Conservation (phyloP, 2,797 vertebrate genomes). For the Heliangelus exortis region DNA sequence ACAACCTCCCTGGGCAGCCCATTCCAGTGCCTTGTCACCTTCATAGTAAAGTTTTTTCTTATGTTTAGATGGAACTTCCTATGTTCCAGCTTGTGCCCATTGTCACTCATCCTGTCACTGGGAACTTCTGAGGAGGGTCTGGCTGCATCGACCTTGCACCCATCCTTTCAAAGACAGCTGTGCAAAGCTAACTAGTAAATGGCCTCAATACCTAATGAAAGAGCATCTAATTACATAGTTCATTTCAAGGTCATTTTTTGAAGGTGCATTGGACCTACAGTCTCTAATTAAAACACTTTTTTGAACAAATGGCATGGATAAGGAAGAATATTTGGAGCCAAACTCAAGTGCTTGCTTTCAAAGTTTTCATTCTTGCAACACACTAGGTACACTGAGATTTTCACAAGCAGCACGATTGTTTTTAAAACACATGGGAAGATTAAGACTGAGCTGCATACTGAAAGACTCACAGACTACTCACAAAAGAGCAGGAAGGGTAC, state of each 20-base stretch:
- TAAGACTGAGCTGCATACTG: background rate
- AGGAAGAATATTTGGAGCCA: background rate
- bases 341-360: background rate
- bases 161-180: background rate
- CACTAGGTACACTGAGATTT: background rate
- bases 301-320: background rate
- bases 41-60: too few species aligned
- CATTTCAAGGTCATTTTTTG: background rate
- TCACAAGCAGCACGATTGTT: background rate
- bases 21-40: too few species aligned
- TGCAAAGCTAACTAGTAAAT: background rate
- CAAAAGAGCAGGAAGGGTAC: background rate
- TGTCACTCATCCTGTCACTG: too few species aligned
- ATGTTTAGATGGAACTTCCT: too few species aligned
- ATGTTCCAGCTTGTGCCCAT: too few species aligned
- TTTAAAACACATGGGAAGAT: background rate
- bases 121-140: too few species aligned
- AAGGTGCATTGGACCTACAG: background rate
- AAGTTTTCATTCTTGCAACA: background rate
- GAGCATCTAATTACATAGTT: background rate
- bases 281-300: background rate
- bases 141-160: too few species aligned
- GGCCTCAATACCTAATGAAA: background rate
- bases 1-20: too few species aligned
- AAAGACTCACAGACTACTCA: background rate